Evolutionary conservation across 2,888 invertebrate species (phyloP).

Genomic region (Ganaspis brasiliensis): DNA sequence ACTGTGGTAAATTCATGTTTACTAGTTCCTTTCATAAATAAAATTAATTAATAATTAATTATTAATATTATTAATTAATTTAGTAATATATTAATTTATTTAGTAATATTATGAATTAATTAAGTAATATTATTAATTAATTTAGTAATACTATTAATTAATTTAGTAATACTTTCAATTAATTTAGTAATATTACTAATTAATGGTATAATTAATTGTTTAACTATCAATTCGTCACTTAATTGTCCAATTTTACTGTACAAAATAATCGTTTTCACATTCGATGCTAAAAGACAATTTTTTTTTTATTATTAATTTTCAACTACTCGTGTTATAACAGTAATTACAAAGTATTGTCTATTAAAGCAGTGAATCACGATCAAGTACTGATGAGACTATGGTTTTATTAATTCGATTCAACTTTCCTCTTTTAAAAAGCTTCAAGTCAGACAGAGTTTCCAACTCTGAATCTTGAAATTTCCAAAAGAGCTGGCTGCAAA

Average conservation of each 20-base stretch:
- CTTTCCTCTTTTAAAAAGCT: constrained; percentile 13
- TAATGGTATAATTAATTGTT: not conserved
- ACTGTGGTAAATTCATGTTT: not conserved
- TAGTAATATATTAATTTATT: no score
- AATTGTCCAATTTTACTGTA: constrained; percentile 10
- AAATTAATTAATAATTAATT: no score
- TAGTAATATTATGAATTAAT: no score
- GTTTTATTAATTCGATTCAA: constrained; percentile 20
- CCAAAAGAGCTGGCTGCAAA: constrained; percentile 67
- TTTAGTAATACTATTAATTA: no score
- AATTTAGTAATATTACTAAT: not conserved
- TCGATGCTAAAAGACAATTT: constrained; percentile 11
- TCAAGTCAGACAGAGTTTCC: not conserved
- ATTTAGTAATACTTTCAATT: no score
- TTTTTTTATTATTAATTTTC: constrained; percentile 9
- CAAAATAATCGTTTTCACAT: constrained; percentile 16
- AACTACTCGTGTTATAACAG: not conserved
- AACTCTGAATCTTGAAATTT: not conserved
- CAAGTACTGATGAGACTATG: constrained; percentile 37
- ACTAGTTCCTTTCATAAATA: no score
- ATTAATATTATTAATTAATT: no score
- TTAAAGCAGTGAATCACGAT: constrained; percentile 38
- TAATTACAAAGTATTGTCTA: constrained; percentile 32
- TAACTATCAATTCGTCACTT: constrained; percentile 8
- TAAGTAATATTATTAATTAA: no score